Percentiles rank a stretch among this genome's conserved stretches.
Evolutionary conservation across 1,140 invertebrate species (phyloP).

Genomic region (Oncopeltus fasciatus): DNA sequence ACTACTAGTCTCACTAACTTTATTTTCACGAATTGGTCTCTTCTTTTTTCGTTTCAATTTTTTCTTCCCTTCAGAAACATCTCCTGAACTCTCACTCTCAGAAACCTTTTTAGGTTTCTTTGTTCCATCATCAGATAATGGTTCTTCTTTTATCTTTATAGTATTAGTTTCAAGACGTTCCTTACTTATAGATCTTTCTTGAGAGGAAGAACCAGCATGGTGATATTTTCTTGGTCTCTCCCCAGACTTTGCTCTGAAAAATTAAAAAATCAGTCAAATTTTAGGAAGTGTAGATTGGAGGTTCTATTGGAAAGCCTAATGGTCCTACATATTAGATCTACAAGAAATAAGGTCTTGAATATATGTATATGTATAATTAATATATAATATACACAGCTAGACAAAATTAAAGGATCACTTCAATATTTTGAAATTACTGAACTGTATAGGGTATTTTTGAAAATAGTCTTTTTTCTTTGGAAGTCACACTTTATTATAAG

Average conservation of each 20-base stretch:
- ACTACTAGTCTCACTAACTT: neutral
- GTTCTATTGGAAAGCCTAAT: too few species aligned
- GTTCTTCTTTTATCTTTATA: neutral
- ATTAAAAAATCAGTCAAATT: neutral
- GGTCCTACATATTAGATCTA: too few species aligned
- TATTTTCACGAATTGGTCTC: conserved; percentile 22
- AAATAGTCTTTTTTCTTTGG: too few species aligned
- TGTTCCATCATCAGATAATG: neutral
- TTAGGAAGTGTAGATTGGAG: too few species aligned
- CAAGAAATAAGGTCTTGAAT: too few species aligned
- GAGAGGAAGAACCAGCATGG: neutral
- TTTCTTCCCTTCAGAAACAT: conserved; percentile 25
- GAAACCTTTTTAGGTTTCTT: neutral
- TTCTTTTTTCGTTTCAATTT: conserved; percentile 11
- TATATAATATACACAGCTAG: too few species aligned
- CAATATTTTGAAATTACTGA: too few species aligned
- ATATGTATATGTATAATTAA: too few species aligned
- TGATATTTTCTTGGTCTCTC: neutral
- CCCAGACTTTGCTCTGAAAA: neutral
- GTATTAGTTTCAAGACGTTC: neutral
- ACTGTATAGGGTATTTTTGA: too few species aligned
- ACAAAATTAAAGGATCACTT: too few species aligned
- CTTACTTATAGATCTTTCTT: neutral
- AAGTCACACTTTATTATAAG: too few species aligned
- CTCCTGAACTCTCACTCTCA: conserved; percentile 8